A percentile compares a stretch with the other conserved stretches of the same genome.
These are phyloP conservation scores for Dendrophyllia cribrosa DNA, from an alignment of 64 coral and sea anemone species.

Conservation along the genomic window DNA sequence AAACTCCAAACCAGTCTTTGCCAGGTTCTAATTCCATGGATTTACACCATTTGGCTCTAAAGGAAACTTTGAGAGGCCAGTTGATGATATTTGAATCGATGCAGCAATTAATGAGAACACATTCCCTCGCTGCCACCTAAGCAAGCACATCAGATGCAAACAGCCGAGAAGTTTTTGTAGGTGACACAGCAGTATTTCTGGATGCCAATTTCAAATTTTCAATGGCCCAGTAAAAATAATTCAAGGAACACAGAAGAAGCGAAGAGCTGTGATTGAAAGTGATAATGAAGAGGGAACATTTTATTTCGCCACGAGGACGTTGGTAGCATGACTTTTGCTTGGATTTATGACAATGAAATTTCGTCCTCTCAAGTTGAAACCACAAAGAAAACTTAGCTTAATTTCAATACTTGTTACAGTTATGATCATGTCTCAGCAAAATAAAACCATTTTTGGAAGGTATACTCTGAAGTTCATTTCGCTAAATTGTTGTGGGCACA, in stretches of 20 bases:
- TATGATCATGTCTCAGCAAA: no score
- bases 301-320: not conserved
- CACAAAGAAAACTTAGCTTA: no score
- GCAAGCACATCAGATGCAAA: slow-evolving; percentile 16
- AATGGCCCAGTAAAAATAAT: slow-evolving; percentile 44
- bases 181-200: slow-evolving; percentile 49
- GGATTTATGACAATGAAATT: no score
- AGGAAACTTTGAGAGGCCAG: not conserved
- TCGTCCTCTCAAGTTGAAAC: no score
- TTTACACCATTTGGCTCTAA: not conserved
- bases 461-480: no score
- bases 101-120: not conserved
- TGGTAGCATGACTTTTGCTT: no score
- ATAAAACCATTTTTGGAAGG: no score
- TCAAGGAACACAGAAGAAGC: no score
- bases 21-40: not conserved
- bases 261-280: no score
- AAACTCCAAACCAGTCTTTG: not conserved
- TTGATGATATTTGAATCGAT: not conserved
- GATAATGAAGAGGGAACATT: no score
- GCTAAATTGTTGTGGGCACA: no score
- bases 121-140: slow-evolving; percentile 40
- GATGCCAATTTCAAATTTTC: slow-evolving; percentile 57
- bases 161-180: slow-evolving; percentile 39
- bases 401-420: no score